These are phyloP conservation scores for Mormyrus proboscirostris DNA, from an alignment of 2,797 vertebrate species.

Conservation along the genomic window DNA sequence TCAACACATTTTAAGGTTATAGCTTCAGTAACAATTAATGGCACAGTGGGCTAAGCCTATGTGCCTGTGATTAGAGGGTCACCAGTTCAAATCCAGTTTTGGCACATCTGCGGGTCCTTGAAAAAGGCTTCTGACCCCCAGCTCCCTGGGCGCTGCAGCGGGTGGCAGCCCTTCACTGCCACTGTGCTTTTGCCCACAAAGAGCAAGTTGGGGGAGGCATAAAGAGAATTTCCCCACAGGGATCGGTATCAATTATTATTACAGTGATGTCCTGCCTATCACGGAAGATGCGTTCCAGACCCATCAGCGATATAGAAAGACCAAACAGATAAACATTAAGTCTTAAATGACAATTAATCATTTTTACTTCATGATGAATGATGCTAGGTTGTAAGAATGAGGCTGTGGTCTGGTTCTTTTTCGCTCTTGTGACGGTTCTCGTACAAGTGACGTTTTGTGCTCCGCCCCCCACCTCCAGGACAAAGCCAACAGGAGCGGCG, in stretches of 20 bases:
- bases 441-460: background rate
- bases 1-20: background rate
- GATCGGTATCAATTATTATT: background rate
- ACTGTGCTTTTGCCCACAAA: background rate
- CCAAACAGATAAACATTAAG: too few relatives aligned
- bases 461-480: conserved; percentile 34
- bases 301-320: too few relatives aligned
- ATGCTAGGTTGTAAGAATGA: background rate
- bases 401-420: background rate
- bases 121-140: too few relatives aligned
- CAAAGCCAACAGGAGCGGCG: conserved; percentile 57
- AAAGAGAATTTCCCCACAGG: background rate
- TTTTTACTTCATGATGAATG: background rate
- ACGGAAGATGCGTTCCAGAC: too few relatives aligned
- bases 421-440: background rate
- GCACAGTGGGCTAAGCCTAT: background rate
- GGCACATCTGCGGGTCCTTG: too few relatives aligned
- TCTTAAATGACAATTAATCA: background rate
- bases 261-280: too few relatives aligned
- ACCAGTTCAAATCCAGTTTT: background rate
- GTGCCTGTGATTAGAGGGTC: background rate
- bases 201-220: background rate
- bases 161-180: background rate
- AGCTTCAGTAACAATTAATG: background rate
- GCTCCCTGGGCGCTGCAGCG: background rate